Conservation (phyloP, 1,140 invertebrate species). For the Calycopis cecrops region DNA sequence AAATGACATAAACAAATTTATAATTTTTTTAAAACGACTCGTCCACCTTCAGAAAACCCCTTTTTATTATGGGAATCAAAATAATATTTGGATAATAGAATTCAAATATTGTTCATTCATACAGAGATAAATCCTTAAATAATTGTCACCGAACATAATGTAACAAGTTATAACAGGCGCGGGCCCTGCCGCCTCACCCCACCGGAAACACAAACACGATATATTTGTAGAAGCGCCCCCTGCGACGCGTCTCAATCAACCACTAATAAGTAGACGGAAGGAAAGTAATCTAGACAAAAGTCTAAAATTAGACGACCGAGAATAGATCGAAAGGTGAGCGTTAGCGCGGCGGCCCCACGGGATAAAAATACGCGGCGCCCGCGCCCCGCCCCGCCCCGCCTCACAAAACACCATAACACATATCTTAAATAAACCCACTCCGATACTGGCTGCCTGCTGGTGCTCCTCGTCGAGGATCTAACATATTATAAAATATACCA, state of each 20-base stretch:
- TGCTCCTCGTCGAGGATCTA: too few species aligned
- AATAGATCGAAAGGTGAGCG: conserved; percentile 71
- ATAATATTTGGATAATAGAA: too few species aligned
- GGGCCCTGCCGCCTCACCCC: conserved; percentile 8
- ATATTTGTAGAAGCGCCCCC: conserved; percentile 59
- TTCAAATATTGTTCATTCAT: too few species aligned
- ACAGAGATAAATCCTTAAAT: too few species aligned
- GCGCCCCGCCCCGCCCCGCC: conserved; percentile 33
- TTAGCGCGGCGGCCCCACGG: conserved; percentile 58
- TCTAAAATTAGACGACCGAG: conserved; percentile 64
- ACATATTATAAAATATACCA: background rate
- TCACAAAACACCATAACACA: background rate
- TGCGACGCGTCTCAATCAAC: conserved; percentile 69
- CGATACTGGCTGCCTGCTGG: too few species aligned
- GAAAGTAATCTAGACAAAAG: conserved; percentile 71
- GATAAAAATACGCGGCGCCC: conserved; percentile 56
- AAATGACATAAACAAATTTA: too few species aligned
- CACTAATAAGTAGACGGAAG: conserved; percentile 69
- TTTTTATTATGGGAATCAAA: too few species aligned
- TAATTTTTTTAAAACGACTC: too few species aligned
- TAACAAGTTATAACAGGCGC: too few species aligned
- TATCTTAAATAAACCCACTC: too few species aligned
- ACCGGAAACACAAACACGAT: conserved; percentile 55
- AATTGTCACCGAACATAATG: too few species aligned
- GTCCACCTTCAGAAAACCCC: too few species aligned